phyloP scores from a whole-genome alignment of 2,797 vertebrate genomes.

The Mormyrops attenuatus region DNA sequence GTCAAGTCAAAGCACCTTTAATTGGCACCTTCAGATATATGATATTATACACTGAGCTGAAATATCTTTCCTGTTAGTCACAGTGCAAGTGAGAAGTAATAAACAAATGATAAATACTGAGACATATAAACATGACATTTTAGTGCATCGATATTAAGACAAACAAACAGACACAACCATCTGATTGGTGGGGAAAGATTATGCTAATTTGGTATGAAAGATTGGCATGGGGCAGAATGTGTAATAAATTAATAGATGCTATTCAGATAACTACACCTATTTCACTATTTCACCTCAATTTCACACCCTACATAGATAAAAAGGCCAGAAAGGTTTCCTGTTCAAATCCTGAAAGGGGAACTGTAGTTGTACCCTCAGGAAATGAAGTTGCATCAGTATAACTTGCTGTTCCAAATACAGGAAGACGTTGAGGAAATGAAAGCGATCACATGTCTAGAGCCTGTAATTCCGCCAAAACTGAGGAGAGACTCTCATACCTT shows the following conservation, averaged over 20 bases:
- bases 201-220: not conserved
- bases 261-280: not conserved
- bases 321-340: not conserved
- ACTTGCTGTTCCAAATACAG: not conserved
- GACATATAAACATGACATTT: not conserved
- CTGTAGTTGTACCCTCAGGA: not conserved
- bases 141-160: not conserved
- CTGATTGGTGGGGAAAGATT: not conserved
- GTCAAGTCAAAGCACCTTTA: not conserved
- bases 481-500: not conserved
- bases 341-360: not conserved
- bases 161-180: not conserved
- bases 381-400: not conserved
- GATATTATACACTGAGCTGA: not conserved
- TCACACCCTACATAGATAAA: not conserved
- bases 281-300: not conserved
- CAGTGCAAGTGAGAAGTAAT: not conserved
- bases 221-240: not conserved
- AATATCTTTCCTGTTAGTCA: not conserved
- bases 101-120: not conserved
- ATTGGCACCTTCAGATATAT: not conserved
- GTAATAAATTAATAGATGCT: not conserved
- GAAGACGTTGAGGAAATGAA: not conserved
- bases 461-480: not conserved
- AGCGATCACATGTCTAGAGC: not conserved